Base-by-base conservation (phyloP, 2,113 vertebrate genomes). In the Antechinus stuartii region DNA sequence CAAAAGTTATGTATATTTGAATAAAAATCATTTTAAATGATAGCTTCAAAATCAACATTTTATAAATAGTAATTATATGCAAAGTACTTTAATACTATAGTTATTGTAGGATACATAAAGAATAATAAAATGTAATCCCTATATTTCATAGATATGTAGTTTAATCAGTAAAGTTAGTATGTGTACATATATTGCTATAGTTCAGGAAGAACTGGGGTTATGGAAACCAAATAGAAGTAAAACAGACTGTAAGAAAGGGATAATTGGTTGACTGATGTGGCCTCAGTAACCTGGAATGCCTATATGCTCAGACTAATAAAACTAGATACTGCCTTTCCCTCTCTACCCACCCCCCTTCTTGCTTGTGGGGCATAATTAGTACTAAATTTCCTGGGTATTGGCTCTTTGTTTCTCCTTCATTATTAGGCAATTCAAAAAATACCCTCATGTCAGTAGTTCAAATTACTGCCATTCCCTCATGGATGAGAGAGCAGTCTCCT, bases 1-100 rank as follows among this genome's bases (percentile, higher is more conserved):
- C 53, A n/a, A 11, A 93, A 89, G 0, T 0, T 91, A 54, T 76
- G 1, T 14, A 53, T 94, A 94, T 35, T 90, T 19, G 91, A n/a
- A 92, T 47, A 90, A 92, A 94, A 92, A 50, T 42, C 55, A 42
- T 42, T 91, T 53, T 68, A 54, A 47, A 93, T 50, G 24, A 93
- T 22, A 8, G 57, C 57, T 57, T 92, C 16, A 19, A 95, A 35
- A 92, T 8, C 91, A 54, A n/a, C 89, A 26, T 68, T 90, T 89
- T 93, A 93, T 42, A 19, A 95, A 84, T 52, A 52, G 11, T 57
- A 46, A 6, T 2, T 24, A n/a, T 6, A 19, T n/a, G 35, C 11
- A 76, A 76, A 16, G 16, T 14, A 76, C 16, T 76, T 76, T 76
- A 42, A 76, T 76, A 76, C 3, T 76, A n/a, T 42, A 76, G 6